Percentiles rank a stretch among this genome's conserved stretches.
phyloP scores from a whole-genome alignment of 2,888 invertebrate species.

The Pheosia tremula region DNA sequence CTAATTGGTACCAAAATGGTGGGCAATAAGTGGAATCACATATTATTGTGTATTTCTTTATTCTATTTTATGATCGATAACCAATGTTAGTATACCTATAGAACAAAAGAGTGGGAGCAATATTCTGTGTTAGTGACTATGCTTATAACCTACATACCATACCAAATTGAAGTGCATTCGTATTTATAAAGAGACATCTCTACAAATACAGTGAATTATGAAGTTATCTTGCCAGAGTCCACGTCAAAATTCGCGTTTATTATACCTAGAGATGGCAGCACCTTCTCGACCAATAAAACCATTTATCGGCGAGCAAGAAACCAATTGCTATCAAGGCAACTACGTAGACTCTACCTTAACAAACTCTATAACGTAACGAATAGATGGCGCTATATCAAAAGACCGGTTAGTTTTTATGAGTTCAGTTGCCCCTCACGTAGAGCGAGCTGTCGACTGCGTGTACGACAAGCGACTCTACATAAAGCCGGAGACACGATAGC shows the following conservation, averaged over 20 bases:
- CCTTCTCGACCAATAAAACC: slow-evolving; percentile 1
- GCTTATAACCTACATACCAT: not conserved
- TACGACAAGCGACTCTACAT: slow-evolving; percentile 47
- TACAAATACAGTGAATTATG: not conserved
- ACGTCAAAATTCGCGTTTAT: not conserved
- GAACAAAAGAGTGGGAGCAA: too few species aligned
- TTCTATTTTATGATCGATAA: too few species aligned
- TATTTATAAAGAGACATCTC: not conserved
- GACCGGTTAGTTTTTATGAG: slow-evolving; percentile 63
- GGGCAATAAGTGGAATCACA: too few species aligned
- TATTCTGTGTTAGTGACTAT: not conserved
- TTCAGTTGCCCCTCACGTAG: slow-evolving; percentile 68
- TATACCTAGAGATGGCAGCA: slow-evolving; percentile 24
- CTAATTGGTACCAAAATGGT: too few species aligned
- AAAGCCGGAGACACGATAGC: slow-evolving; percentile 48
- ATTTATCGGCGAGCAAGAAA: not conserved
- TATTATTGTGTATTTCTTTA: too few species aligned
- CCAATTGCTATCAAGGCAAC: not conserved
- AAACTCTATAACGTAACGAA: not conserved
- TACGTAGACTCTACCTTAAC: not conserved
- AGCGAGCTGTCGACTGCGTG: slow-evolving; percentile 40
- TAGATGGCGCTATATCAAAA: slow-evolving; percentile 56
- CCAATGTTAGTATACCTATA: too few species aligned
- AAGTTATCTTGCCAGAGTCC: not conserved
- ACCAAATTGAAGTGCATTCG: too few species aligned